phyloP scores from a whole-genome alignment of 2,797 vertebrate species.

The Scleropages formosus region DNA sequence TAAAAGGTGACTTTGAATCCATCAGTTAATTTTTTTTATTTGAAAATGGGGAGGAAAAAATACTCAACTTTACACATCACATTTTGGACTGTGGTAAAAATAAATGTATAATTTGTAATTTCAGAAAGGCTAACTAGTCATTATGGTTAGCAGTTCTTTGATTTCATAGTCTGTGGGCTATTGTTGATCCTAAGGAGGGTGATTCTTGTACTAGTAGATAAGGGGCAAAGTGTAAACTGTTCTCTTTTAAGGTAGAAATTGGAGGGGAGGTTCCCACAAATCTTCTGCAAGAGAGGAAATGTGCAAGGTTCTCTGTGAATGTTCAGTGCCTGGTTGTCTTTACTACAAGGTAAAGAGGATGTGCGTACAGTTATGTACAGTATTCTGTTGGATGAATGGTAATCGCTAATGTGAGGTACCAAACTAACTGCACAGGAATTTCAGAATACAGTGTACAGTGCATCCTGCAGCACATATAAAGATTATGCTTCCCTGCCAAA shows the following conservation, averaged over 20 bases:
- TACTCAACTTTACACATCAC: too few species aligned
- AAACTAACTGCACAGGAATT: neutral
- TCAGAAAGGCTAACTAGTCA: too few species aligned
- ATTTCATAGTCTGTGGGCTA: too few species aligned
- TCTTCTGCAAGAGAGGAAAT: neutral
- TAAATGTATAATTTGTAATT: too few species aligned
- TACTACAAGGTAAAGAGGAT: neutral
- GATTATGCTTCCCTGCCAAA: neutral
- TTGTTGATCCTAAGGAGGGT: neutral
- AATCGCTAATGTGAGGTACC: neutral
- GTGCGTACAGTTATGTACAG: neutral
- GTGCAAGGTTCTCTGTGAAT: neutral
- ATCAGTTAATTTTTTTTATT: too few species aligned
- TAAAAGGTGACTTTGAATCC: too few species aligned
- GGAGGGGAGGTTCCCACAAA: conserved; percentile 2
- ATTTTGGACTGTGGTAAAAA: too few species aligned
- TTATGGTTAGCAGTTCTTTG: too few species aligned
- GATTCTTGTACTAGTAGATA: too few species aligned
- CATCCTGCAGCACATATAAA: neutral
- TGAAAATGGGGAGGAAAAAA: too few species aligned
- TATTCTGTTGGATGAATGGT: neutral
- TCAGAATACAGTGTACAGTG: conserved; percentile 1
- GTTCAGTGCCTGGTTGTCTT: neutral
- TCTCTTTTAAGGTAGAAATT: neutral
- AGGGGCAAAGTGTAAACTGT: too few species aligned